These are phyloP conservation scores for Microtus montanus DNA, from an alignment of 2,113 vertebrate species.

Conservation along the genomic window DNA sequence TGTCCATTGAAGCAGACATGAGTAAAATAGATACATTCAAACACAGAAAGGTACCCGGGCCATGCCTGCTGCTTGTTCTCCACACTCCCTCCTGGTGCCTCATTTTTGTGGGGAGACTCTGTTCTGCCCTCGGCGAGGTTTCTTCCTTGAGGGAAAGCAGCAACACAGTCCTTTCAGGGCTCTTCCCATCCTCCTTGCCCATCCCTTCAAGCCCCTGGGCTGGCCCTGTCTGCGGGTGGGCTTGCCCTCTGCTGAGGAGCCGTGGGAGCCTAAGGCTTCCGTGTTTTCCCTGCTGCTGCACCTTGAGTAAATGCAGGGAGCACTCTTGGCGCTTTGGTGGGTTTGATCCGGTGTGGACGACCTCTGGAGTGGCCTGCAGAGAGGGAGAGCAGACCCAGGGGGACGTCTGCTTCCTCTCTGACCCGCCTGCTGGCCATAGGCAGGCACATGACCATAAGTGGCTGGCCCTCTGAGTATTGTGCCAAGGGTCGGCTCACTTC, in stretches of 20 bases:
- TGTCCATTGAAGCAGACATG: background rate
- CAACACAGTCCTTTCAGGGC: rapidly evolving
- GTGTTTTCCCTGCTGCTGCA: too few relatives aligned
- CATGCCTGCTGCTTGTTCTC: background rate
- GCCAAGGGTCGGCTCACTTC: background rate
- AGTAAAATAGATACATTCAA: background rate
- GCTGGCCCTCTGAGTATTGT: background rate
- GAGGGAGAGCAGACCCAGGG: background rate
- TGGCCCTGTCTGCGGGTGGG: background rate
- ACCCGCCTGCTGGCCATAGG: too few relatives aligned
- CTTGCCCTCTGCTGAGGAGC: background rate
- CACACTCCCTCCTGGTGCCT: background rate
- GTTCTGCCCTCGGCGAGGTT: background rate
- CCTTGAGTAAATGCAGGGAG: background rate
- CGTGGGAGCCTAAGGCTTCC: background rate
- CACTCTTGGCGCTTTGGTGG: rapidly evolving
- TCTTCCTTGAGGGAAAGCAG: too few relatives aligned
- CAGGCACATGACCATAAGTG: too few relatives aligned
- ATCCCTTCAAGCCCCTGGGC: background rate
- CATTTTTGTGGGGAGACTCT: background rate
- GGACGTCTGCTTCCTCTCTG: rapidly evolving
- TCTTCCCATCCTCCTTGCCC: rapidly evolving
- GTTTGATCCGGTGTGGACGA: background rate
- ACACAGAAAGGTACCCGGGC: background rate
- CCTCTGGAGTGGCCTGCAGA: background rate